Evolutionary conservation across 2,113 vertebrate genomes (phyloP), one percentile per base, ranked within the genome.

Genomic region (Caranx melampygus): DNA sequence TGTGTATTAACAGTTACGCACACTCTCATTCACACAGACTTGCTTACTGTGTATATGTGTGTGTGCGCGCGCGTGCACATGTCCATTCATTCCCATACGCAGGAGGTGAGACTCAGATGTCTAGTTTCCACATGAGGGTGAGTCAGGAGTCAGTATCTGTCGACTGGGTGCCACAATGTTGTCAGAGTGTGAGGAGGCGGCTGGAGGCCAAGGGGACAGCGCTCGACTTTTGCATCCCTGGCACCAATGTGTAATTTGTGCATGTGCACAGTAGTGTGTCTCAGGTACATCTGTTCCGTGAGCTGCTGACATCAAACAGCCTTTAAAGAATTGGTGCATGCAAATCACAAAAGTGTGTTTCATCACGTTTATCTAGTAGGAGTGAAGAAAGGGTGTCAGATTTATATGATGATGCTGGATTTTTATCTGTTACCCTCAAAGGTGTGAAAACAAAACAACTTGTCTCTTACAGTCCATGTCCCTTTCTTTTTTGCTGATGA

Each of bases 101-200:
- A 59, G 58, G 84, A 87, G 72, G 64, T 85, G 80, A 84, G 78
- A 87, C 54, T 59, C 72, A 65, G 67, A 79, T 87, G 89, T 88
- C 49, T 85, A 73, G 70, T 83, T 89, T 90, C 86, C 80, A 84
- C 69, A 35, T 55, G 68, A 78, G 52, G 66, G 77, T 85, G 90
- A 89, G 91, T 88, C 87, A 83, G 84, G 59, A 85, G 74, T 72
- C 64, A 70, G 79, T 86, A 89, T 93, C 76, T 93, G 65, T 84
- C 86, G 55, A 75, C 66, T 64, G 44, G 84, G 77, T 89, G 92
- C 82, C 76, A 92, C 85, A 91, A 87, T 90, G 84, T 88, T 87
- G 61, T 82, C 71, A 6, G 40, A 40, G 69, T 60, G 72, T 78
- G 79, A 44, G 74, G 62, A 72, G 71, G 65, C 72, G 64, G 73